Evolutionary conservation across 2,113 vertebrate genomes (phyloP), one percentile per base, ranked within the genome.

Genomic region (Saguinus imperator): DNA sequence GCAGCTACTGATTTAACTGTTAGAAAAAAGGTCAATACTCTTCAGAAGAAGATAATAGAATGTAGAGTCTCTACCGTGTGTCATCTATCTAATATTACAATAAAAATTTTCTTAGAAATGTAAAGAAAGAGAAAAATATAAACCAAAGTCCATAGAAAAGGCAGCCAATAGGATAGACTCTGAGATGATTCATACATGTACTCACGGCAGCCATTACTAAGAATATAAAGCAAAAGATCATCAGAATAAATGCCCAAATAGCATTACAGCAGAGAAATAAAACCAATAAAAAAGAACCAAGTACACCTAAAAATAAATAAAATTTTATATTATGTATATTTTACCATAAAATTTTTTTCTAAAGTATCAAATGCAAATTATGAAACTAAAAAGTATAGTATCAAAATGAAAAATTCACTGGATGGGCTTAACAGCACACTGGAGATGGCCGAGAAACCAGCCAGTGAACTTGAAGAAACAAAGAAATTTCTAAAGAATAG

Each of bases 361-460:
- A 95, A 90, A 87, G 20, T 88, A 88, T 27, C 13, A n/a, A 57
- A 81, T 35, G 76, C 23, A 92, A 94, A 88, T 64, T 79, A 32
- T 27, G 61, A 27, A 91, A 73, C 4, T 91, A 29, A 86, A 94
- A 96, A 90, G 18, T 7, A 2, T 1, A 52, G 27, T 70, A 91
- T 81, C 14, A 82, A 90, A 91, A 95, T 87, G 35, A 95, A 91
- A 97, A 95, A 86, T 55, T 89, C 29, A 94, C 29, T 87, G n/a
- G 7, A 57, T 64, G 35, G n/a, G 12, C 17, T 89, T 79, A 85
- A 76, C 0, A 86, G 43, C 40, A 55, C 66, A 94, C 68, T 83
- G 25, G 35, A 76, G 27, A 80, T 7, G 13, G 58, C 2, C 86
- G 37, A 61, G 20, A 80, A 86, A 76, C 2, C 17, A 89, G 55